Conservation (phyloP, 2,888 invertebrate species). For the Bibio marci region DNA sequence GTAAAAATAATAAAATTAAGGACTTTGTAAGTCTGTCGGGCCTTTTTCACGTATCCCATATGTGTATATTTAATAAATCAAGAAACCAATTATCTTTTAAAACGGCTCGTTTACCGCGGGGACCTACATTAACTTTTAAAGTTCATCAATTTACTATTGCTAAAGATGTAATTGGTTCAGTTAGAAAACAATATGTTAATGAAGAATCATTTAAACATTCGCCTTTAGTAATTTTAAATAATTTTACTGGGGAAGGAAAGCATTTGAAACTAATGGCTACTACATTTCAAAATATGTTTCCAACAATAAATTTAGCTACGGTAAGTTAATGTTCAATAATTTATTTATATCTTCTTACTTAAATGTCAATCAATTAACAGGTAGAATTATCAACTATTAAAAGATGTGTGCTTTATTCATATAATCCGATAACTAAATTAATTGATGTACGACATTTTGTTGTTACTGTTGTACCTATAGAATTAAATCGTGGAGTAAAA, state of each 20-base stretch:
- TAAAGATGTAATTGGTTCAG: slow-evolving; percentile 69
- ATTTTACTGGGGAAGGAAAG: slow-evolving; percentile 76
- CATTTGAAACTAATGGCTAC: slow-evolving; percentile 84
- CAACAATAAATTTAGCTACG: slow-evolving; percentile 83
- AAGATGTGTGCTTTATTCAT: slow-evolving; percentile 81
- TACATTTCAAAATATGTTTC: slow-evolving; percentile 98
- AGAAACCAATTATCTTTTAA: slow-evolving; percentile 72
- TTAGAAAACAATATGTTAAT: slow-evolving; percentile 70
- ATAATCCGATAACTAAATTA: slow-evolving; percentile 62
- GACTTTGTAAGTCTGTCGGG: slow-evolving; percentile 89
- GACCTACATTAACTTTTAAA: slow-evolving; percentile 84
- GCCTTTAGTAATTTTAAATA: slow-evolving; percentile 61
- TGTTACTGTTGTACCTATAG: slow-evolving; percentile 82
- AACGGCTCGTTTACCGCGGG: slow-evolving; percentile 68
- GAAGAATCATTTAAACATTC: slow-evolving; percentile 72
- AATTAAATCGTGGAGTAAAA: slow-evolving; percentile 77
- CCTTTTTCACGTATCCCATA: slow-evolving; percentile 80
- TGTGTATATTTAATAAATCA: slow-evolving; percentile 79
- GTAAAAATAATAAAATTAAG: slow-evolving; percentile 83
- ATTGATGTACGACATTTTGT: slow-evolving; percentile 91
- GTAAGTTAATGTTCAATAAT: slow-evolving; percentile 31
- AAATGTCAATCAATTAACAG: too few species aligned
- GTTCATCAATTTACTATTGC: slow-evolving; percentile 57
- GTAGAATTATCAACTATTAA: slow-evolving; percentile 73
- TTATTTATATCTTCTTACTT: too few species aligned